Evolutionary conservation across 2,888 invertebrate species (phyloP).

Genomic region (Drosophila mercatorum): DNA sequence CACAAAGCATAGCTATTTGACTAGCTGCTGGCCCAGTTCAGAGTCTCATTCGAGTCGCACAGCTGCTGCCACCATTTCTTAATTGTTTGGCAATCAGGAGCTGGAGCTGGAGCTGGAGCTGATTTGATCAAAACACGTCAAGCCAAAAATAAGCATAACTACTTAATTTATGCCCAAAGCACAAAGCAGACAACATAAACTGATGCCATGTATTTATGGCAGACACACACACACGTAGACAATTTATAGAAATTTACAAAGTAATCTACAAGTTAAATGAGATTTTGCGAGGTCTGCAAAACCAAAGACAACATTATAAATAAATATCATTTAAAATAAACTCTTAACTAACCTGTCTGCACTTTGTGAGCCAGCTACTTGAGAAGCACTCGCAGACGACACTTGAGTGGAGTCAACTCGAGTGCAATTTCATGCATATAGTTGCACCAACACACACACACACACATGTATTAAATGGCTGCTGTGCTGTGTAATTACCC

Average conservation of each 20-base stretch:
- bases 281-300: slow-evolving; percentile 50
- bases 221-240: slow-evolving; percentile 8
- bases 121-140: slow-evolving; percentile 55
- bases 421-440: slow-evolving; percentile 59
- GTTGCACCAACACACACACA: slow-evolving; percentile 2
- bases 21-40: neutral
- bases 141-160: slow-evolving; percentile 27
- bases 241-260: slow-evolving; percentile 37
- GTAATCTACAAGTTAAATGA: slow-evolving; percentile 78
- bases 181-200: slow-evolving; percentile 34
- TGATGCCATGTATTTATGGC: slow-evolving; percentile 36
- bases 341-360: slow-evolving; percentile 78
- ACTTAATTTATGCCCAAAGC: slow-evolving; percentile 25
- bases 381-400: slow-evolving; percentile 43
- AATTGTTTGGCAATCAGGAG: slow-evolving; percentile 31
- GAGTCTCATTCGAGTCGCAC: neutral
- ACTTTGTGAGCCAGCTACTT: slow-evolving; percentile 62
- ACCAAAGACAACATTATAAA: slow-evolving; percentile 69
- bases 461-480: slow-evolving; percentile 58
- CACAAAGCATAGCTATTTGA: slow-evolving; percentile 1
- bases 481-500: slow-evolving; percentile 76
- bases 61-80: slow-evolving; percentile 23
- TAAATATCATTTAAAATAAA: slow-evolving; percentile 78
- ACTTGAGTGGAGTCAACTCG: slow-evolving; percentile 63
- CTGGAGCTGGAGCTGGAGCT: slow-evolving; percentile 17